Evolutionary conservation across 1,140 invertebrate species (phyloP).

Genomic region (Pseudachorutes palmiensis): DNA sequence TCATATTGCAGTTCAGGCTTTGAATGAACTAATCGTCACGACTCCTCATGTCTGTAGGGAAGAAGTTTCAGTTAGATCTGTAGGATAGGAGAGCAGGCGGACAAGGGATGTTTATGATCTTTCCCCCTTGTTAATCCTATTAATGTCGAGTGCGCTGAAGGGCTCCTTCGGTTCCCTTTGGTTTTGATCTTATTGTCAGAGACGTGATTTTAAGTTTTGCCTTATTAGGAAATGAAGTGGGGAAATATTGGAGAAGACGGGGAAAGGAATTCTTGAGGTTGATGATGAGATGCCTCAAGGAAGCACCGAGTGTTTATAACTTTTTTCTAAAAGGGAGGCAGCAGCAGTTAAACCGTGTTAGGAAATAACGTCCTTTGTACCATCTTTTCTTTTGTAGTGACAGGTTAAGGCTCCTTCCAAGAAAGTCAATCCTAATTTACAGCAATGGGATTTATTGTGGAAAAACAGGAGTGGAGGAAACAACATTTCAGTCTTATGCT

Average conservation of each 20-base stretch:
- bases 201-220: neutral
- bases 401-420: neutral
- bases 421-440: neutral
- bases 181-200: neutral
- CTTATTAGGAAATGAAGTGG: constrained; percentile 4
- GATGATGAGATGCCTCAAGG: no score
- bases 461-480: neutral
- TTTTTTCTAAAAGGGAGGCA: neutral
- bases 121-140: no score
- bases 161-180: no score
- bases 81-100: neutral
- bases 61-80: neutral
- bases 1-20: neutral
- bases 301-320: no score
- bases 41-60: neutral
- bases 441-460: neutral
- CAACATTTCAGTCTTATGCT: neutral
- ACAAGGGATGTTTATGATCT: neutral
- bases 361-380: neutral
- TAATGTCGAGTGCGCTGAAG: neutral
- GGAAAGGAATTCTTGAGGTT: neutral
- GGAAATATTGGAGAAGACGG: neutral
- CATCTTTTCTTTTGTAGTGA: neutral
- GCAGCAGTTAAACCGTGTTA: neutral
- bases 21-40: neutral